Evolutionary conservation across 2,797 vertebrate genomes (phyloP).

Genomic region (Alectoris magna): DNA sequence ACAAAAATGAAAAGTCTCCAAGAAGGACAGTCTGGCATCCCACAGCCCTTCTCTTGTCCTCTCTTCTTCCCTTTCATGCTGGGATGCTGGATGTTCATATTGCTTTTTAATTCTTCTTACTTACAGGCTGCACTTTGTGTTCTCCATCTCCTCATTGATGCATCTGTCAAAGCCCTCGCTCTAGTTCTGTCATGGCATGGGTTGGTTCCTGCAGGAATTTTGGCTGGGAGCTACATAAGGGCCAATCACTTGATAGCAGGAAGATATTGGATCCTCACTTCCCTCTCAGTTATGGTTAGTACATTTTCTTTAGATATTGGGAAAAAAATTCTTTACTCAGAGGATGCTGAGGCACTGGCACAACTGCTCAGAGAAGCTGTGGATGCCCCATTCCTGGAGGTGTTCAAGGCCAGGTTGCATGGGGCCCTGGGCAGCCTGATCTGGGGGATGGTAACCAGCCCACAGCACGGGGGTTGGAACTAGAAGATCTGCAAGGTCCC

Average conservation of each 20-base stretch:
- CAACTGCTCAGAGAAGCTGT: no score
- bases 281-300: not conserved
- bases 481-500: no score
- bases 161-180: not conserved
- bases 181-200: not conserved
- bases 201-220: not conserved
- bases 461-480: no score
- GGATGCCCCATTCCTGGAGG: no score
- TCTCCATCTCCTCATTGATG: not conserved
- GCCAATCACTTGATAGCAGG: not conserved
- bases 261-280: not conserved
- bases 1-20: not conserved
- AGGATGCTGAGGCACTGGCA: no score
- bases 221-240: not conserved
- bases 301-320: not conserved
- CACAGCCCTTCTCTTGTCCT: not conserved
- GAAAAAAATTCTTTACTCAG: no score
- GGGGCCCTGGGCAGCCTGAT: no score
- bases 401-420: no score
- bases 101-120: not conserved
- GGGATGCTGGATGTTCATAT: not conserved
- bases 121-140: not conserved
- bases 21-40: rapidly evolving
- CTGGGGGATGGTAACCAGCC: no score
- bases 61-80: rapidly evolving